These are phyloP conservation scores for Callipepla californica DNA, from an alignment of 2,113 vertebrate genomes.

Conservation along the genomic window DNA sequence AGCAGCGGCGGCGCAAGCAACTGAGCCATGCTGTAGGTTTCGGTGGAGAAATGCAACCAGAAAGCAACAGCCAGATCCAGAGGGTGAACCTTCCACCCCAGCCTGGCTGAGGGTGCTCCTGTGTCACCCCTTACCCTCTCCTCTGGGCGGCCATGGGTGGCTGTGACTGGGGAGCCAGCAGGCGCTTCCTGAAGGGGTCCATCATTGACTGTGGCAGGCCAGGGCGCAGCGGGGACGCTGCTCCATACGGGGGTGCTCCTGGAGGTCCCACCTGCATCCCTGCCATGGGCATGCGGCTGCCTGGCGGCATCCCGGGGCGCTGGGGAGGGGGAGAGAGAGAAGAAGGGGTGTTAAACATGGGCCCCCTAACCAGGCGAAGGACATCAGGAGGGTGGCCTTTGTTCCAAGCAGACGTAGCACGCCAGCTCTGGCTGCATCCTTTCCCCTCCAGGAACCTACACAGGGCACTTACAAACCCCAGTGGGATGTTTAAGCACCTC, in stretches of 20 bases:
- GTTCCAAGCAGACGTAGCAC: not conserved
- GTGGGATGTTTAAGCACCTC: accelerated
- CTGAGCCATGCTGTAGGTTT: not conserved
- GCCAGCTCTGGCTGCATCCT: accelerated
- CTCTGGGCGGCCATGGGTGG: constrained; percentile 83
- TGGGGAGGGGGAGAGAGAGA: constrained; percentile 46
- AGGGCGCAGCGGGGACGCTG: constrained; percentile 85
- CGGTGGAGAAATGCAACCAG: accelerated
- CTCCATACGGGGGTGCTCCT: constrained; percentile 85
- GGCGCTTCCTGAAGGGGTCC: constrained; percentile 92
- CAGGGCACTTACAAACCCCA: not conserved
- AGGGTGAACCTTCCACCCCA: accelerated
- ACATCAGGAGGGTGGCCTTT: not conserved
- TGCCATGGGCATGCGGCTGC: constrained; percentile 85
- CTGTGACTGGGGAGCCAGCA: constrained; percentile 88
- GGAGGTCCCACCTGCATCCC: constrained; percentile 86
- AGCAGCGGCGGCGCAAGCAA: not conserved
- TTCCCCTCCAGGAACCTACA: not conserved
- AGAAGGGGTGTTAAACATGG: accelerated
- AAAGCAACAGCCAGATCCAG: not conserved
- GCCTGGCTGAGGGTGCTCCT: accelerated
- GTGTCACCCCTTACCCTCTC: constrained; percentile 85
- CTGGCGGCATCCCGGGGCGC: constrained; percentile 88
- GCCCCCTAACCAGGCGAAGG: not conserved
- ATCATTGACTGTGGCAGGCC: constrained; percentile 89